Percentiles rank a stretch among this genome's conserved stretches.
Evolutionary conservation across 2,113 vertebrate genomes (phyloP).

Genomic region (Echinops telfairi): DNA sequence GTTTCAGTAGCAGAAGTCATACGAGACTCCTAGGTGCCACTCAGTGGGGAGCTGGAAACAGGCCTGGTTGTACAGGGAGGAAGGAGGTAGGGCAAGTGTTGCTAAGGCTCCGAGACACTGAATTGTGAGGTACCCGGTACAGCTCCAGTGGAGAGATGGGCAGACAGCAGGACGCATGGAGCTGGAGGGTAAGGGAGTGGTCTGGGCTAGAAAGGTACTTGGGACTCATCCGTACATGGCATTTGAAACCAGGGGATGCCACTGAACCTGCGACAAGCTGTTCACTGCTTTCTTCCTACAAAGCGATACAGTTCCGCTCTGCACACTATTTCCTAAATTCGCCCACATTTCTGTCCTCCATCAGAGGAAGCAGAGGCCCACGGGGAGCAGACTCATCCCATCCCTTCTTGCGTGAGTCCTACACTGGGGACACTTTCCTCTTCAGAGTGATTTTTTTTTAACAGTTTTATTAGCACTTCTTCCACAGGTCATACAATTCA

Average conservation of each 20-base stretch:
- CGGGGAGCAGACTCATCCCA: too few species aligned
- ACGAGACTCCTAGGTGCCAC: background rate
- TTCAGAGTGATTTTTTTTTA: too few species aligned
- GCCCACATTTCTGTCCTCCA: background rate
- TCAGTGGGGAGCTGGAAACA: background rate
- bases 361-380: background rate
- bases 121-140: background rate
- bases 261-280: background rate
- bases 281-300: background rate
- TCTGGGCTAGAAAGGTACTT: background rate
- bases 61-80: background rate
- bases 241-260: background rate
- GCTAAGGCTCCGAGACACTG: background rate
- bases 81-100: background rate
- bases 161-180: too few species aligned
- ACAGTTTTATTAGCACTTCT: too few species aligned
- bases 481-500: too few species aligned
- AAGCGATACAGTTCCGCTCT: background rate
- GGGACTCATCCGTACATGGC: background rate
- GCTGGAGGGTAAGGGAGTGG: too few species aligned
- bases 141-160: too few species aligned
- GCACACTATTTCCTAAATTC: background rate
- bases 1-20: background rate
- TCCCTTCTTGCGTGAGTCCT: too few species aligned
- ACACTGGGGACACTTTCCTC: too few species aligned